Percentiles rank a stretch among this genome's conserved stretches.
phyloP scores from a whole-genome alignment of 2,888 invertebrate genomes.

The Dolichopus griseipennis region DNA sequence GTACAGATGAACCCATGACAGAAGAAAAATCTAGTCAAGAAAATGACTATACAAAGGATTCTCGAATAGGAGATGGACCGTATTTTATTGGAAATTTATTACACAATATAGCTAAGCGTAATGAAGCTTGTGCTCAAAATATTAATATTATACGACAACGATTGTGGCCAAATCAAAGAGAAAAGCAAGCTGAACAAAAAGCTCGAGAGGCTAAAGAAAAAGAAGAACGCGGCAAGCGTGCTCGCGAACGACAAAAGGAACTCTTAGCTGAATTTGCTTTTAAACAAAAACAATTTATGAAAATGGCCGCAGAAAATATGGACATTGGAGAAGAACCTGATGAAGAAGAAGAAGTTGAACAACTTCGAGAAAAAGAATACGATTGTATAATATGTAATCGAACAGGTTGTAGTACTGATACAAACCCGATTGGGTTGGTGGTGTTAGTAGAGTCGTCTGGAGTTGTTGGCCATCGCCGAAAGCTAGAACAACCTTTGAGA shows the following conservation, averaged over 20 bases:
- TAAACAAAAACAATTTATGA: conserved; percentile 85
- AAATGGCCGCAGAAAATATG: conserved; percentile 58
- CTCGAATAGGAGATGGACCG: conserved; percentile 70
- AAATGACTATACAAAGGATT: conserved; percentile 34
- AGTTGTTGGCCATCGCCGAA: conserved; percentile 69
- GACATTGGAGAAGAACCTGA: conserved; percentile 50
- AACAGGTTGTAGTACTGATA: conserved; percentile 73
- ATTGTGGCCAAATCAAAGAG: conserved; percentile 75
- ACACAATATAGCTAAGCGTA: conserved; percentile 62
- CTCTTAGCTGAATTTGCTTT: conserved; percentile 89
- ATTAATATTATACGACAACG: conserved; percentile 62
- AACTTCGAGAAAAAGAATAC: conserved; percentile 61
- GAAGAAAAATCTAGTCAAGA: conserved; percentile 16
- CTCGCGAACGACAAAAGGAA: conserved; percentile 82
- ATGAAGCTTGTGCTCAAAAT: conserved; percentile 58
- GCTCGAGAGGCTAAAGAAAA: conserved; percentile 57
- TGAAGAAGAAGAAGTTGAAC: conserved; percentile 51
- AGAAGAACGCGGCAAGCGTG: conserved; percentile 73
- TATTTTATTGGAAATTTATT: conserved; percentile 76
- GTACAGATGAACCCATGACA: conserved; percentile 10
- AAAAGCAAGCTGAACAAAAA: conserved; percentile 66
- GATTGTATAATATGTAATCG: conserved; percentile 95
- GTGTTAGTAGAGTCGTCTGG: conserved; percentile 80
- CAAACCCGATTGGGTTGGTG: conserved; percentile 80
- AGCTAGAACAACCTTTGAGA: conserved; percentile 36